These are phyloP conservation scores for Mnemiopsis leidyi DNA, from an alignment of 37 sponge, comb jelly and placozoan genomes.

Conservation along the genomic window DNA sequence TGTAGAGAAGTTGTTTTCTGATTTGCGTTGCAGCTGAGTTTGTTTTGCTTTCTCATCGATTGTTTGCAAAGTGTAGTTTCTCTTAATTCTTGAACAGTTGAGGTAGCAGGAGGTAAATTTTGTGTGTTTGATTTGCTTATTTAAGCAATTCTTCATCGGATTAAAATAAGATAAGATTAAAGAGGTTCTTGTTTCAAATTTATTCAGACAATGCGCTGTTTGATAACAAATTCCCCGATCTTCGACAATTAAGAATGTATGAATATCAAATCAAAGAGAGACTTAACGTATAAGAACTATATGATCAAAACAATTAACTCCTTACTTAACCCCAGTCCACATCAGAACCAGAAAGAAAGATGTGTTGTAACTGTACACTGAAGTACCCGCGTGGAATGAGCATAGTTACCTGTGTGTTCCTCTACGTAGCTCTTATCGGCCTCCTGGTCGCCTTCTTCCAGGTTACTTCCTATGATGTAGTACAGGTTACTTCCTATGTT, in stretches of 20 bases:
- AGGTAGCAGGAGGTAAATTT: too few relatives aligned
- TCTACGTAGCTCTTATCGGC: slow-evolving; percentile 44
- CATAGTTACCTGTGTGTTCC: slow-evolving; percentile 17
- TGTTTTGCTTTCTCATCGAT: background rate
- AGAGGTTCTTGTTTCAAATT: too few relatives aligned
- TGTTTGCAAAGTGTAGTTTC: background rate
- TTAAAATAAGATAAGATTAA: too few relatives aligned
- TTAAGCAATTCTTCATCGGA: too few relatives aligned
- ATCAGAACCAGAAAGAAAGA: background rate
- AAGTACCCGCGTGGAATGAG: slow-evolving; percentile 57
- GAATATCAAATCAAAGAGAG: too few relatives aligned
- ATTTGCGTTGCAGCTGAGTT: background rate
- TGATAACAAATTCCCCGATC: too few relatives aligned
- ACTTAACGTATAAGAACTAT: too few relatives aligned
- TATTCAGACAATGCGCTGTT: too few relatives aligned
- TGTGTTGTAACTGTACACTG: slow-evolving; percentile 35
- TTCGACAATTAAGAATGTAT: too few relatives aligned
- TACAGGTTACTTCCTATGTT: too few relatives aligned
- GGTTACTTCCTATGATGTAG: slow-evolving; percentile 8
- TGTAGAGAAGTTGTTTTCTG: background rate
- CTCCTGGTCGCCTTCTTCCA: slow-evolving; percentile 47
- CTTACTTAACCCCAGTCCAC: background rate
- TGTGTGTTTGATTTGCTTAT: too few relatives aligned
- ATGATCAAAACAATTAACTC: background rate
- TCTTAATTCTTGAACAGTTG: too few relatives aligned